These are phyloP conservation scores for Drosophila setosimentum DNA, from an alignment of 2,888 invertebrate genomes.

Conservation along the genomic window DNA sequence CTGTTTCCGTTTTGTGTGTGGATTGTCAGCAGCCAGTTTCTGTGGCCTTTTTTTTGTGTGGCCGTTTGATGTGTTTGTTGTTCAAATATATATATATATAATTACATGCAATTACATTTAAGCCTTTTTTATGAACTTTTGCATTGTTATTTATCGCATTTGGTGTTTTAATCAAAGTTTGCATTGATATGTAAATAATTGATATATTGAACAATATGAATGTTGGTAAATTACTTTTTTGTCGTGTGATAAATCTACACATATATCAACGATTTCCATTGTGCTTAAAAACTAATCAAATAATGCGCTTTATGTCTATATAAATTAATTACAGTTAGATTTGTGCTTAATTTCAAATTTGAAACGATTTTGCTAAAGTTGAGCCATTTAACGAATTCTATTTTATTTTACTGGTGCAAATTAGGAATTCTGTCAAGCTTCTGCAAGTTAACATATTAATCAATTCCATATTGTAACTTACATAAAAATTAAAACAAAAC, in stretches of 20 bases:
- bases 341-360: neutral
- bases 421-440: neutral
- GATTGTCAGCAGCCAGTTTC: slow-evolving; percentile 16
- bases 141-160: slow-evolving; percentile 8
- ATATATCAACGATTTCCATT: neutral
- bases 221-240: neutral
- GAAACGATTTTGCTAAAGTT: neutral
- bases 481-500: neutral
- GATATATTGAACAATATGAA: neutral
- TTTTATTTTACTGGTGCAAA: neutral
- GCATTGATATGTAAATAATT: slow-evolving; percentile 1
- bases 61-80: slow-evolving; percentile 17
- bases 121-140: slow-evolving; percentile 4
- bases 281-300: slow-evolving; percentile 6
- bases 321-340: slow-evolving; percentile 1
- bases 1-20: slow-evolving; percentile 35
- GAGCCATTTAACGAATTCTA: neutral
- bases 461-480: neutral
- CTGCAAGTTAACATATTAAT: neutral
- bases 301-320: neutral
- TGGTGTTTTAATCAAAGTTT: slow-evolving; percentile 36
- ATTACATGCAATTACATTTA: slow-evolving; percentile 19
- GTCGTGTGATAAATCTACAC: neutral
- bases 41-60: slow-evolving; percentile 23
- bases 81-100: slow-evolving; percentile 5